Conservation (phyloP, 1,140 invertebrate species). For the Micrasema minimum region DNA sequence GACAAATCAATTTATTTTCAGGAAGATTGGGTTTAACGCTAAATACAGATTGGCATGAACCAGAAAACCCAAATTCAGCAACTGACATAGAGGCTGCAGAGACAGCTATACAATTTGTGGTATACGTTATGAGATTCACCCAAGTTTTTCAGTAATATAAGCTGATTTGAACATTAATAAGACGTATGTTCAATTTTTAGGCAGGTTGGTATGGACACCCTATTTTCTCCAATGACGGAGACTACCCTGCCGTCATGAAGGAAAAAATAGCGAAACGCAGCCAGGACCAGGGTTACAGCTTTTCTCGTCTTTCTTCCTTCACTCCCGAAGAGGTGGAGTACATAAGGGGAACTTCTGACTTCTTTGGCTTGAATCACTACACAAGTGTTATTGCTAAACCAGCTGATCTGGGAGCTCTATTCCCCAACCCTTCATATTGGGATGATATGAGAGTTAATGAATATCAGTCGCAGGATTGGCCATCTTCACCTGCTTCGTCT, state of each 20-base stretch:
- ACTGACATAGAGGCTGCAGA: slow-evolving; percentile 14
- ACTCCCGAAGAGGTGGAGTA: slow-evolving; percentile 65
- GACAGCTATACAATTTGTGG: slow-evolving; percentile 15
- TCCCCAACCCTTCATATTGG: slow-evolving; percentile 33
- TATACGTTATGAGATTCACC: too few species aligned
- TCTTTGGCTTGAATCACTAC: slow-evolving; percentile 56
- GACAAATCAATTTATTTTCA: slow-evolving; percentile 55
- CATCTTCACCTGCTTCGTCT: slow-evolving; percentile 38
- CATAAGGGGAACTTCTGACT: slow-evolving; percentile 65
- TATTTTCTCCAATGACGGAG: slow-evolving; percentile 55
- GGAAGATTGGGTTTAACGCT: slow-evolving; percentile 13
- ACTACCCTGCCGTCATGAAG: slow-evolving; percentile 58
- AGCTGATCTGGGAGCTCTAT: slow-evolving; percentile 2
- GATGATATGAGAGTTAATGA: slow-evolving; percentile 43
- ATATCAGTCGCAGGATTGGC: slow-evolving; percentile 41
- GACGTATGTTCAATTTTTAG: slow-evolving; percentile 51
- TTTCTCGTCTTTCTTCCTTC: slow-evolving; percentile 56
- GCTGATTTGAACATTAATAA: too few species aligned
- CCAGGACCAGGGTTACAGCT: slow-evolving; percentile 55
- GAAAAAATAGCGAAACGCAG: slow-evolving; percentile 56
- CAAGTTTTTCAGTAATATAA: too few species aligned
- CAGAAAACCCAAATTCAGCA: slow-evolving; percentile 8
- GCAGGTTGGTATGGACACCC: slow-evolving; percentile 56
- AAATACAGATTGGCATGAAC: slow-evolving; percentile 21
- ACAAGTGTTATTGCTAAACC: slow-evolving; percentile 43